Evolutionary conservation across 2,888 invertebrate species (phyloP), one percentile per base, ranked within the genome.

Genomic region (Tridacna gigas): DNA sequence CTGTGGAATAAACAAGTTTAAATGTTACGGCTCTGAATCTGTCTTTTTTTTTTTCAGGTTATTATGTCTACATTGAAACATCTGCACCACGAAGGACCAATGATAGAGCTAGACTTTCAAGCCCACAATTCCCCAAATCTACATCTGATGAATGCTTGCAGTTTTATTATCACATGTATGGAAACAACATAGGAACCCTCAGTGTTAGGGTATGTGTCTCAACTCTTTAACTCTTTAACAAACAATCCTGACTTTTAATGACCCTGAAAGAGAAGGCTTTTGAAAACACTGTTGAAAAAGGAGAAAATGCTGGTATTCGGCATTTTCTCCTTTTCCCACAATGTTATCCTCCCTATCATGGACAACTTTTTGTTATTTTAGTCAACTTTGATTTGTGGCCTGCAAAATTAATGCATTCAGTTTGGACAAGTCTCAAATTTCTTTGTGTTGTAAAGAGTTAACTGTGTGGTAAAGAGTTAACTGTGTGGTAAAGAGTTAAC

Each of bases 131-230:
- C 75, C 74, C 85, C 20, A 80, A 83, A 9, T 48, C 85, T 25
- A 77, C 76, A 0, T 74, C 80, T 7, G 85, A 81, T 37, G 86
- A 89, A 51, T 94, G 93, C 84, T 75, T 94, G 37, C 85, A 90
- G 77, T 93, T 94, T 81, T 94, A 91, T 83, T 93, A 93, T 74
- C 92, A 92, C 83, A 93, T 93, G 91, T 92, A 90, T 79, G 93
- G 93, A 13, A 66, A 65, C n/a, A 80, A 92, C 63, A 91, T 93
- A 26, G 93, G 92, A 12, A 83, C 86, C 15, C 89, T 93, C 4
- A 90, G 87, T 84, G 83, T 91, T 77, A 90, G 85, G 89, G 91
- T 91, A 83, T 20, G 69, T 60, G 15, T n/a, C 13, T 22, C 26
- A 66, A 26, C 4, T 26, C 28, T 26, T 26, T 25, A 11, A 18